These are phyloP conservation scores for Serinus canaria DNA, from an alignment of 2,113 vertebrate species.

Conservation along the genomic window DNA sequence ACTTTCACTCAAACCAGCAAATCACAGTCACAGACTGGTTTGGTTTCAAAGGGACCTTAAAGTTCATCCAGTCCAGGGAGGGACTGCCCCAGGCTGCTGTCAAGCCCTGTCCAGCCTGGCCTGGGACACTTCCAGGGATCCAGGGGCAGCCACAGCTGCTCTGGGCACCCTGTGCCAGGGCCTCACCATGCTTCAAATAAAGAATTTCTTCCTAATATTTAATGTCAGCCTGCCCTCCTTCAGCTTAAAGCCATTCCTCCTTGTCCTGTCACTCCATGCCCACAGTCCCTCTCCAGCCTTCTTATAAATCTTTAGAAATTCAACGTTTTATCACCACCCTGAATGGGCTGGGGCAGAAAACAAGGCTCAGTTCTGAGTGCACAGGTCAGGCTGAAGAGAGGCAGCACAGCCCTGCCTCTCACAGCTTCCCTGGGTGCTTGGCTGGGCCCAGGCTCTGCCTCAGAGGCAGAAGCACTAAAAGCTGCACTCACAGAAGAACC, in stretches of 20 bases:
- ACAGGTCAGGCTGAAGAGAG: not conserved
- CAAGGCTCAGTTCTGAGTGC: accelerated
- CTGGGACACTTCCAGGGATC: not conserved
- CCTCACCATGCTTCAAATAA: not conserved
- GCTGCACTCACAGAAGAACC: not conserved
- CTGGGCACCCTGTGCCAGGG: not conserved
- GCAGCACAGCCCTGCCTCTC: not conserved
- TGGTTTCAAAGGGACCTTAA: not conserved
- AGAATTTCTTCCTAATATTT: not conserved
- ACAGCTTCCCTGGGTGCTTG: not conserved
- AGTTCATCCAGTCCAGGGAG: not conserved
- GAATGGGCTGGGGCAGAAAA: not conserved
- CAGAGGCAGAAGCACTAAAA: not conserved
- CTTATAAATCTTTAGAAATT: not conserved
- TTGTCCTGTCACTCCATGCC: not conserved
- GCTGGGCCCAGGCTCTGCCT: not conserved
- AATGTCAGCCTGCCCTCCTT: not conserved
- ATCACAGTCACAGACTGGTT: too few species aligned
- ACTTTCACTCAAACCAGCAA: not conserved
- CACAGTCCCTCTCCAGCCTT: not conserved
- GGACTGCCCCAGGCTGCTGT: not conserved
- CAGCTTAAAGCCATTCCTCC: not conserved
- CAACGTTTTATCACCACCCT: not conserved
- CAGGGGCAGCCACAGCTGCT: not conserved
- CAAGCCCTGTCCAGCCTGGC: not conserved